A percentile compares a stretch with the other conserved stretches of the same genome.
phyloP scores from a whole-genome alignment of 2,888 invertebrate species.

The Syrphus vitripennis region DNA sequence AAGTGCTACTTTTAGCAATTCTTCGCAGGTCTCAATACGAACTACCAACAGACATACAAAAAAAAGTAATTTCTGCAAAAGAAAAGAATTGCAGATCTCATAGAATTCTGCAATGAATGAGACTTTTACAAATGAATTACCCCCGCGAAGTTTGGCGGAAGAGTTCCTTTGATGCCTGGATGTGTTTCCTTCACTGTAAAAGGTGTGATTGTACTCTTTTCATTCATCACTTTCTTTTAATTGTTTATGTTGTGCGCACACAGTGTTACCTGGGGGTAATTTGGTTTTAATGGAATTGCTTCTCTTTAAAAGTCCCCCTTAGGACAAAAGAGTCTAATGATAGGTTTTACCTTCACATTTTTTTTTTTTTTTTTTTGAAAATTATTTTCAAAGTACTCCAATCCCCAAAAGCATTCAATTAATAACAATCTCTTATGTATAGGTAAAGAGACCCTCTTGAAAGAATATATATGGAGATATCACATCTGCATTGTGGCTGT shows the following conservation, averaged over 20 bases:
- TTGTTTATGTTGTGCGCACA: not conserved
- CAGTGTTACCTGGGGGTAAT: not conserved
- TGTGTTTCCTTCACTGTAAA: not conserved
- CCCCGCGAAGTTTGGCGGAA: constrained; percentile 9
- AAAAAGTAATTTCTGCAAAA: not conserved
- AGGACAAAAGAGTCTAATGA: constrained; percentile 17
- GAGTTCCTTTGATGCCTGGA: not conserved
- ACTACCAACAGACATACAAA: not conserved
- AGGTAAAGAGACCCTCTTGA: constrained; percentile 6
- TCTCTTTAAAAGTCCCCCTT: not conserved
- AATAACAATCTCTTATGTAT: not conserved
- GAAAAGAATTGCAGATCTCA: not conserved
- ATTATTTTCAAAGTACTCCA: constrained; percentile 40
- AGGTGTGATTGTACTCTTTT: constrained; percentile 13
- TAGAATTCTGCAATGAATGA: constrained; percentile 23
- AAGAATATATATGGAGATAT: not conserved
- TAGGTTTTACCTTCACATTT: constrained; percentile 20
- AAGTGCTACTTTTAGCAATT: constrained; percentile 78
- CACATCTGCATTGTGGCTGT: constrained; percentile 18
- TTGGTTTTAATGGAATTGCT: not conserved
- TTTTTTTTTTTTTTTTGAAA: not conserved
- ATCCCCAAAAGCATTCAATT: constrained; percentile 8
- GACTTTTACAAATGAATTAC: not conserved
- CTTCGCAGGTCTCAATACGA: not conserved
- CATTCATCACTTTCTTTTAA: constrained; percentile 28